These are phyloP conservation scores for Plecotus auritus DNA, from an alignment of 2,113 vertebrate species.

Conservation along the genomic window DNA sequence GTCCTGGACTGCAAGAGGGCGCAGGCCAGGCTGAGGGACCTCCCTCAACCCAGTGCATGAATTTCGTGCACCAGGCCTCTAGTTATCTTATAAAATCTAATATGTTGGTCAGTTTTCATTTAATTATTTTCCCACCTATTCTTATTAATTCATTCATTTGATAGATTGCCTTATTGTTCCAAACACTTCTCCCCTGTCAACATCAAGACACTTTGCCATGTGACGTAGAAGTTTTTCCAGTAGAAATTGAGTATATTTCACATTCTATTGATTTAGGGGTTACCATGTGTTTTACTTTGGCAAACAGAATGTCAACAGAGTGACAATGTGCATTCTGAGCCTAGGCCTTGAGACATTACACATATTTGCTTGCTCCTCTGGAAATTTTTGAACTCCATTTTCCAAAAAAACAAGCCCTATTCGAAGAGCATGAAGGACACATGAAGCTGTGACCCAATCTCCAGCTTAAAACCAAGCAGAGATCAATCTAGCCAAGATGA, in stretches of 20 bases:
- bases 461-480: background rate
- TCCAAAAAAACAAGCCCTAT: background rate
- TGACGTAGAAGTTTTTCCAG: background rate
- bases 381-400: background rate
- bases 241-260: background rate
- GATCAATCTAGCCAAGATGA: background rate
- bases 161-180: background rate
- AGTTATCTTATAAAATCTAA: background rate
- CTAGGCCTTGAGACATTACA: background rate
- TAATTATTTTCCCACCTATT: background rate
- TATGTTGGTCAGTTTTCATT: background rate
- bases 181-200: background rate
- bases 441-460: background rate
- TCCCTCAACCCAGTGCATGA: too few relatives aligned
- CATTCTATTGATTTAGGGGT: background rate
- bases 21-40: too few relatives aligned
- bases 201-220: background rate
- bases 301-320: background rate
- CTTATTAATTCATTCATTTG: background rate
- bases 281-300: background rate
- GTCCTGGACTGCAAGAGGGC: too few relatives aligned
- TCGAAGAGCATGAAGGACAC: background rate
- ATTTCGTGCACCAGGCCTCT: too few relatives aligned
- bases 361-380: background rate
- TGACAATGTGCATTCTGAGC: background rate